A percentile compares a stretch with the other conserved stretches of the same genome.
Conservation (phyloP, 2,888 invertebrate species). For the Oxystoma pomonae region DNA sequence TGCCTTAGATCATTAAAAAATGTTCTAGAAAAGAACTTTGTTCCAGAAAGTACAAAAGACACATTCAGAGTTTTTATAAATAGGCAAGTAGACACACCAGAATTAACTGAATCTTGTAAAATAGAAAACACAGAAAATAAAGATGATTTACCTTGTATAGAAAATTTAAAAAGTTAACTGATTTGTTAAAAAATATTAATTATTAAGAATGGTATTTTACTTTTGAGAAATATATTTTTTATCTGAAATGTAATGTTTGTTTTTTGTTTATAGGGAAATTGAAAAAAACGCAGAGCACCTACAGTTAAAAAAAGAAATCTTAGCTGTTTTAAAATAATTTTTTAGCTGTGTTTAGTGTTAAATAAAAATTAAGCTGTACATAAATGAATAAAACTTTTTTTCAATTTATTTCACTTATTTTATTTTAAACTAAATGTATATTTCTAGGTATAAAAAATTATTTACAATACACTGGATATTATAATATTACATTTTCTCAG, state of each 20-base stretch:
- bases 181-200: not conserved
- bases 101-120: not conserved
- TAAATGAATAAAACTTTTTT: too few species aligned
- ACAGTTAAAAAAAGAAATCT: conserved; percentile 30
- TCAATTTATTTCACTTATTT: too few species aligned
- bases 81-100: conserved; percentile 42
- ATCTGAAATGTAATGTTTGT: conserved; percentile 1
- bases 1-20: conserved; percentile 57
- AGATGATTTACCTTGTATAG: not conserved
- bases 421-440: too few species aligned
- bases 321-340: conserved; percentile 24
- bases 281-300: conserved; percentile 27
- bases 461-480: too few species aligned
- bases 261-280: conserved; percentile 31
- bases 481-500: too few species aligned
- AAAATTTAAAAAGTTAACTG: not conserved
- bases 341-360: not conserved
- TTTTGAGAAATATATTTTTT: conserved; percentile 12
- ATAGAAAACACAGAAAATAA: not conserved
- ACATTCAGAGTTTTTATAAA: conserved; percentile 52
- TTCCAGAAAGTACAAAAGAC: conserved; percentile 51
- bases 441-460: too few species aligned
- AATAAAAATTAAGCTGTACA: not conserved
- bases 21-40: conserved; percentile 51
- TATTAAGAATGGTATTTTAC: conserved; percentile 4